These are phyloP conservation scores for Zaprionus kolodkinae DNA, from an alignment of 1,140 invertebrate genomes.

Conservation along the genomic window DNA sequence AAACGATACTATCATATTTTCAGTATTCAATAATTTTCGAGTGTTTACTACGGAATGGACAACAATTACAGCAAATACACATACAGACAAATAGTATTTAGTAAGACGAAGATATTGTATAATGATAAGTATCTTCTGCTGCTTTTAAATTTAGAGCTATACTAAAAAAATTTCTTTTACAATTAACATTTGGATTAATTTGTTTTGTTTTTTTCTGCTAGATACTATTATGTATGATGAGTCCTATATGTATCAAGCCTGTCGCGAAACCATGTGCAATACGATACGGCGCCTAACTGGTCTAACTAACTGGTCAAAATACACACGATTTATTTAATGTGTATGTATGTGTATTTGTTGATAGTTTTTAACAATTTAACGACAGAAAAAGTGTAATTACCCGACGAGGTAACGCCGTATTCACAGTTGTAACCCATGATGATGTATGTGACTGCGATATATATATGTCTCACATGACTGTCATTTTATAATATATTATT, in stretches of 20 bases:
- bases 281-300: conserved; percentile 43
- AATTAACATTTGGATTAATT: conserved; percentile 24
- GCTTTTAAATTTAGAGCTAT: conserved; percentile 46
- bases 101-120: conserved; percentile 43
- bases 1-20: conserved; percentile 60
- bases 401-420: conserved; percentile 20
- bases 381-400: conserved; percentile 30
- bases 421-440: conserved; percentile 25
- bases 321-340: conserved; percentile 31
- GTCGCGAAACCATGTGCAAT: conserved; percentile 65
- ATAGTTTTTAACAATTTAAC: conserved; percentile 36
- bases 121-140: conserved; percentile 22
- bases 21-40: conserved; percentile 10
- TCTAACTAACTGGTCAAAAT: conserved; percentile 46
- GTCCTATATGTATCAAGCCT: conserved; percentile 32
- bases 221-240: not conserved
- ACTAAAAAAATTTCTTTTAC: conserved; percentile 32
- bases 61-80: conserved; percentile 56
- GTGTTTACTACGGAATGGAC: conserved; percentile 65
- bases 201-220: conserved; percentile 17
- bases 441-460: conserved; percentile 6
- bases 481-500: conserved; percentile 21
- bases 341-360: conserved; percentile 34
- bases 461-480: conserved; percentile 22
- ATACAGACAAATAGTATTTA: not conserved